phyloP scores from a whole-genome alignment of 2,113 vertebrate species.

The Conger conger region DNA sequence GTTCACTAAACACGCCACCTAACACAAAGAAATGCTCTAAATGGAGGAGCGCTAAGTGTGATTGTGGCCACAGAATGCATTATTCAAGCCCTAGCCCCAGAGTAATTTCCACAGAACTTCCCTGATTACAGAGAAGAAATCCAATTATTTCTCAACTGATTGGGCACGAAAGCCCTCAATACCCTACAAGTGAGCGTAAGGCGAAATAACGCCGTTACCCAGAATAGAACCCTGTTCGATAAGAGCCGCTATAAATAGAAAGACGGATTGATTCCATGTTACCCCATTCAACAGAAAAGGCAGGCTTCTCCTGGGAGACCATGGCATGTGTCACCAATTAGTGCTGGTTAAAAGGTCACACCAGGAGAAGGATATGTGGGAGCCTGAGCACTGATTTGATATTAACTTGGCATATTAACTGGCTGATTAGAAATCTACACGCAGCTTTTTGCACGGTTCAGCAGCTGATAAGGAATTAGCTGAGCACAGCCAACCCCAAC shows the following conservation, averaged over 20 bases:
- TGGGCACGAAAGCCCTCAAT: conserved; percentile 14
- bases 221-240: conserved; percentile 24
- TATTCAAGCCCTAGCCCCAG: background rate
- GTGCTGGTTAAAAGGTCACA: conserved; percentile 5
- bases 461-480: conserved; percentile 6
- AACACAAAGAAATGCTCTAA: background rate
- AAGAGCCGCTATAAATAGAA: conserved; percentile 29
- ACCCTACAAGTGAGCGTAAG: background rate
- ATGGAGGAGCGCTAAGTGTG: background rate
- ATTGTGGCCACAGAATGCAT: background rate
- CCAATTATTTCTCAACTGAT: conserved; percentile 33
- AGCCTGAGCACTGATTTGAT: background rate
- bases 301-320: conserved; percentile 26
- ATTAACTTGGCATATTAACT: conserved; percentile 1
- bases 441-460: background rate
- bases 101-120: conserved; percentile 2
- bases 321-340: conserved; percentile 38
- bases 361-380: background rate
- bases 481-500: no score
- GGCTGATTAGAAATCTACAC: conserved; percentile 9
- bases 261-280: conserved; percentile 38
- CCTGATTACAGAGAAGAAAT: conserved; percentile 27
- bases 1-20: background rate
- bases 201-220: conserved; percentile 31
- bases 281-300: conserved; percentile 40